A percentile compares a stretch with the other conserved stretches of the same genome.
Conservation (phyloP, 1,140 invertebrate species). For the Helicoverpa armigera region DNA sequence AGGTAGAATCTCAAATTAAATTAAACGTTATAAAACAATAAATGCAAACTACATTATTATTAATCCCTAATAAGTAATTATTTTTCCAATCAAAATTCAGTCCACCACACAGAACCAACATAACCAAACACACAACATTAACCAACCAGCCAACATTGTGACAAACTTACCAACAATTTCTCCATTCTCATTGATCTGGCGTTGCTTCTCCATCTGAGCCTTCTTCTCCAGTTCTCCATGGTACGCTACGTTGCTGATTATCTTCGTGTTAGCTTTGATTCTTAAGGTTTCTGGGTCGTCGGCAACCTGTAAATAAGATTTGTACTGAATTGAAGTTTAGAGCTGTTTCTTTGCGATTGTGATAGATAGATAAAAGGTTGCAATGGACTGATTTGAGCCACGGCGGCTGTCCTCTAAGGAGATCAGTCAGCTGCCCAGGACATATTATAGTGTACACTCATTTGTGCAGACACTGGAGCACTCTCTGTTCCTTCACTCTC, state of each 20-base stretch:
- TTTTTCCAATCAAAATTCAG: constrained; percentile 30
- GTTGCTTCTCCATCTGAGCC: constrained; percentile 96
- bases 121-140: not conserved
- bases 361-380: too few species aligned
- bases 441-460: too few species aligned
- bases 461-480: too few species aligned
- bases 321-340: constrained; percentile 29
- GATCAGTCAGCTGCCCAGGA: too few species aligned
- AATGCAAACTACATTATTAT: too few species aligned
- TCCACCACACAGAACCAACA: constrained; percentile 27
- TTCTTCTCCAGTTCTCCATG: constrained; percentile 98
- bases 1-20: too few species aligned
- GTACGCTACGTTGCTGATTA: constrained; percentile 98
- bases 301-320: constrained; percentile 88
- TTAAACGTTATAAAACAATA: too few species aligned
- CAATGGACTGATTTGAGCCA: too few species aligned
- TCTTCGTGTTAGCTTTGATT: constrained; percentile 97
- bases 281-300: constrained; percentile 98
- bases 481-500: too few species aligned
- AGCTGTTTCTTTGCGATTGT: not conserved
- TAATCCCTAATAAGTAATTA: too few species aligned
- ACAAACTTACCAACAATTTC: constrained; percentile 85
- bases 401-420: too few species aligned
- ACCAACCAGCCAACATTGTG: constrained; percentile 11
- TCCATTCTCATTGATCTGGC: constrained; percentile 92